Conservation (phyloP, 1,140 invertebrate genomes). For the Artemia franciscana region DNA sequence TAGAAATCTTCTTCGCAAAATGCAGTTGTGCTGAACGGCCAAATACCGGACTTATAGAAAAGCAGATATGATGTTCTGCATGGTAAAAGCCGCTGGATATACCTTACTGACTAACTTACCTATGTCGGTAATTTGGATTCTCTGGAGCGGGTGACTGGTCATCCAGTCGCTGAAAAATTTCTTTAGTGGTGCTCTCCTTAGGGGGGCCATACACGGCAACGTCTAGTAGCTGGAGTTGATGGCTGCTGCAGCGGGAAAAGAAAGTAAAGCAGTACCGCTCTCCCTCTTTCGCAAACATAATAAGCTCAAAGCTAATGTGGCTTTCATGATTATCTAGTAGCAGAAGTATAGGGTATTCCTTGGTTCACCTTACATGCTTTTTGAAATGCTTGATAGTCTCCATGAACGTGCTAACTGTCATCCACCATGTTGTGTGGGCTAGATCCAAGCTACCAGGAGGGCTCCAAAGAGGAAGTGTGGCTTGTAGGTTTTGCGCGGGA, state of each 20-base stretch:
- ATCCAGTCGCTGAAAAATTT: too few relatives aligned
- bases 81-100: too few relatives aligned
- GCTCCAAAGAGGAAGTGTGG: neutral
- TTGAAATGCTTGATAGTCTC: neutral
- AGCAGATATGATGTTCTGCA: too few relatives aligned
- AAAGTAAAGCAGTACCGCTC: neutral
- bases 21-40: too few relatives aligned
- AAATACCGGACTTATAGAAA: too few relatives aligned
- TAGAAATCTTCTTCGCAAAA: too few relatives aligned
- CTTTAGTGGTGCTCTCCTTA: neutral
- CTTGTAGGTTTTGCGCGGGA: neutral
- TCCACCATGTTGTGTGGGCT: neutral
- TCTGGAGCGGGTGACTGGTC: too few relatives aligned
- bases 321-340: neutral
- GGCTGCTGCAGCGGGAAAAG: neutral
- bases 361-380: neutral
- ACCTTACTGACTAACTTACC: too few relatives aligned
- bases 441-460: neutral
- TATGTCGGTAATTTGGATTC: too few relatives aligned
- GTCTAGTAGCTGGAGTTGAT: neutral
- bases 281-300: neutral
- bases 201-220: neutral
- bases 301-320: too few relatives aligned
- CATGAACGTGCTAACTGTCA: neutral
- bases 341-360: neutral